Evolutionary conservation across 1,140 invertebrate species (phyloP).

Genomic region (Drusus annulatus): DNA sequence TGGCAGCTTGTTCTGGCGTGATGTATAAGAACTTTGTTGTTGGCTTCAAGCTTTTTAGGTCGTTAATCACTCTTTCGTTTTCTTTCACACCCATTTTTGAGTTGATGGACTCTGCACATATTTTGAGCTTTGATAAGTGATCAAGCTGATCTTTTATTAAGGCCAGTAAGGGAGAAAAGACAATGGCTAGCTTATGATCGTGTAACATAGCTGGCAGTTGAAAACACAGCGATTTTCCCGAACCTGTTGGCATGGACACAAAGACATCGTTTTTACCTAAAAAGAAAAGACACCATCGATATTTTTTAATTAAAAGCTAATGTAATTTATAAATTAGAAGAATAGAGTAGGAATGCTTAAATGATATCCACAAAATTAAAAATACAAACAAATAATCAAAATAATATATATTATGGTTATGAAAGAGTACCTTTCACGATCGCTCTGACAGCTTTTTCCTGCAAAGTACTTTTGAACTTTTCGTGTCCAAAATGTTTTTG

Average conservation of each 20-base stretch:
- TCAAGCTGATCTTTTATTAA: conserved; percentile 89
- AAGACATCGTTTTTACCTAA: conserved; percentile 83
- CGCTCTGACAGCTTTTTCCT: conserved; percentile 69
- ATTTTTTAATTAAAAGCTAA: not conserved
- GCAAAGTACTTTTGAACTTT: conserved; percentile 72
- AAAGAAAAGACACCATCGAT: conserved; percentile 51
- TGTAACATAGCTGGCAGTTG: conserved; percentile 89
- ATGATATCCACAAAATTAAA: too few relatives aligned
- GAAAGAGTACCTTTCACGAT: conserved; percentile 68
- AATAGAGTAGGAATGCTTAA: too few relatives aligned
- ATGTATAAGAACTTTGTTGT: conserved; percentile 89
- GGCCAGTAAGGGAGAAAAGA: conserved; percentile 93
- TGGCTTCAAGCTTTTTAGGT: conserved; percentile 80
- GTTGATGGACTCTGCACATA: conserved; percentile 89
- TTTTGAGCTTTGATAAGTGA: conserved; percentile 78
- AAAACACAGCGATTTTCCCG: conserved; percentile 97
- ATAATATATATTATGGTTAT: not conserved
- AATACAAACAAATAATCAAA: too few relatives aligned
- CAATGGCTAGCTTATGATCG: conserved; percentile 83
- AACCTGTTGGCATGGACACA: conserved; percentile 94
- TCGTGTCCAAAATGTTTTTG: conserved; percentile 68
- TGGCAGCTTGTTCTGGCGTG: conserved; percentile 92
- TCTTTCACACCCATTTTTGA: conserved; percentile 86
- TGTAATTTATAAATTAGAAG: too few relatives aligned
- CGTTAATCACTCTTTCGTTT: conserved; percentile 80